Evolutionary conservation across 2,888 invertebrate species (phyloP), one percentile per base, ranked within the genome.

Genomic region (Tipula lateralis): DNA sequence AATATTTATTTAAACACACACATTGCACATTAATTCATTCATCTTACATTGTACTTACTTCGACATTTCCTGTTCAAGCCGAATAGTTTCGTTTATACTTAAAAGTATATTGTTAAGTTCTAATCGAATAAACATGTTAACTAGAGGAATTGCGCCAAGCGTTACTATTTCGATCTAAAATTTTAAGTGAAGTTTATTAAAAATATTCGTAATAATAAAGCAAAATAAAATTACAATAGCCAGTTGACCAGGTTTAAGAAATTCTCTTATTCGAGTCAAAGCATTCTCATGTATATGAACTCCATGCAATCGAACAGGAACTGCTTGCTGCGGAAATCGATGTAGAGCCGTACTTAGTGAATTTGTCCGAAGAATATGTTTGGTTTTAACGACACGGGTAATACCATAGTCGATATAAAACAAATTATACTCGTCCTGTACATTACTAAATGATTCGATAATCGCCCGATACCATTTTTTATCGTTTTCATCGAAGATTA

Each of bases 91-190:
- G 89, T 95, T 95, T 85, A 96, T 93, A 85, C 93, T 94, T 87
- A 92, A 93, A 85, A 95, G 90, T 36, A 92, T 91, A 87, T 93
- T 92, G 86, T 92, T 92, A 16, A 93, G 92, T 85, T 92, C 92
- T 84, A 93, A 91, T 87, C 95, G 92, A 87, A 93, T 94, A 89
- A 94, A 95, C 84, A 96, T 91, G 88, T 94, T 94, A 0, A 95
- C 94, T 85, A 92, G 87, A 9, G 89, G 89, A 84, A 87, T 84
- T 87, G 88, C 86, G 19, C 12, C 30, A 12, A 5, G 29, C 50
- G 44, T 6, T n/a, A 9, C 1, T 6, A 84, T 30, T 84, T 84
- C 50, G 29, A 84, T 30, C 84, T 84, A 39, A 39, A 83, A 83
- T 7, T 24, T 29, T 39, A 39, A 24, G 29, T 24, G 3, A 0